Conservation (phyloP, 2,113 vertebrate genomes). For the Cephalopterus ornatus region DNA sequence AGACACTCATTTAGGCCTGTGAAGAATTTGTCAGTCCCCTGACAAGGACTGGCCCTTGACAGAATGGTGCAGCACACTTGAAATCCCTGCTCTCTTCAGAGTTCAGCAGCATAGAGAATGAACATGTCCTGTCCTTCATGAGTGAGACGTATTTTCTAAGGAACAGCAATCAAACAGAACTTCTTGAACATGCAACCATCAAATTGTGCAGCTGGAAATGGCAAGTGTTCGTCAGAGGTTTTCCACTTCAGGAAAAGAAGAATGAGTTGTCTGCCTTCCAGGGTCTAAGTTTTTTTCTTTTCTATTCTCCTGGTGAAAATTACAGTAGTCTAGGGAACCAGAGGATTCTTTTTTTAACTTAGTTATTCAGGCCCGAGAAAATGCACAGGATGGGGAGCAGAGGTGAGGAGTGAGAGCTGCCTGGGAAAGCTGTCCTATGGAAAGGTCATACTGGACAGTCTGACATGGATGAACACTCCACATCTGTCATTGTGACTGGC, state of each 20-base stretch:
- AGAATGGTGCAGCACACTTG: neutral
- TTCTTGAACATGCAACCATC: neutral
- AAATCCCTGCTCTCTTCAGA: neutral
- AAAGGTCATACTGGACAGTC: neutral
- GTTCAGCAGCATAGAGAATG: neutral
- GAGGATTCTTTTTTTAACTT: neutral
- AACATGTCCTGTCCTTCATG: neutral
- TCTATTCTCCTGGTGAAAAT: neutral
- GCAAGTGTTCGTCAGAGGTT: neutral
- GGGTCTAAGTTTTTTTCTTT: neutral
- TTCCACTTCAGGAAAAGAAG: neutral
- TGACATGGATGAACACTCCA: fast-evolving
- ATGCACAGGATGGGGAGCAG: fast-evolving
- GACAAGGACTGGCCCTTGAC: neutral
- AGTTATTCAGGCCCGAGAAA: neutral
- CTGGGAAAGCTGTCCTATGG: neutral
- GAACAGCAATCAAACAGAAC: neutral
- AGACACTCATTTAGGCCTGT: neutral
- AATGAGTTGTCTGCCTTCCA: neutral
- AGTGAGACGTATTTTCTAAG: neutral
- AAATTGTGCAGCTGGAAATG: neutral
- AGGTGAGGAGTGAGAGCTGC: neutral
- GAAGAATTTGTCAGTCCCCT: neutral
- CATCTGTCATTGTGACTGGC: neutral
- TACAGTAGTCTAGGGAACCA: neutral